Percentiles rank a stretch among this genome's conserved stretches.
These are phyloP conservation scores for Microcebus griseorufus DNA, from an alignment of 2,113 vertebrate genomes.

Conservation along the genomic window DNA sequence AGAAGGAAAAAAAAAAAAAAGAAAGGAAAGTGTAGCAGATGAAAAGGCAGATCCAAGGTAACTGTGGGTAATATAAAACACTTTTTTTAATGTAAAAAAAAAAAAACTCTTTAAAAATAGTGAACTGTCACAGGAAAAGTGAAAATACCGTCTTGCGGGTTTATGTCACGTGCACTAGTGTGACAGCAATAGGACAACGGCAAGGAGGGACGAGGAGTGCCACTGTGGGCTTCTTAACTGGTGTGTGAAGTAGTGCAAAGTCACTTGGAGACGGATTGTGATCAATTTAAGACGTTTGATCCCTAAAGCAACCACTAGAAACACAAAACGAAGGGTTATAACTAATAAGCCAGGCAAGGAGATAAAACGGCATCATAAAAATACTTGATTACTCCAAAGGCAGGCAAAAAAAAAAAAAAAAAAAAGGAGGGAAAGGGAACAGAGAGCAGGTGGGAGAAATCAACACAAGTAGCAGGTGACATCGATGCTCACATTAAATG, in stretches of 20 bases:
- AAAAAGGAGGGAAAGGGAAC: not conserved
- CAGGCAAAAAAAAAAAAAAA: no score
- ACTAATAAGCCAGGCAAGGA: not conserved
- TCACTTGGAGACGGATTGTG: not conserved
- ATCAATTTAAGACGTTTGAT: rapidly evolving
- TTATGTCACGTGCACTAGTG: rapidly evolving
- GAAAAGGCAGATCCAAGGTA: rapidly evolving
- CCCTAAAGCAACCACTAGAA: not conserved
- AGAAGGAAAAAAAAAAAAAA: no score
- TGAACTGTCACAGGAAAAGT: no score
- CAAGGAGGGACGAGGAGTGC: rapidly evolving
- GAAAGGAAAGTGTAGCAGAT: not conserved
- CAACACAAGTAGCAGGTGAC: rapidly evolving
- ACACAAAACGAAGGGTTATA: not conserved
- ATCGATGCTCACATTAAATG: rapidly evolving
- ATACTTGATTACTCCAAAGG: not conserved
- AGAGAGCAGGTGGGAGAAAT: not conserved
- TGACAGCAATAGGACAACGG: rapidly evolving
- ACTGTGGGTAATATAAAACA: no score
- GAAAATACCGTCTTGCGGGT: rapidly evolving
- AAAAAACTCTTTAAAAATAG: no score
- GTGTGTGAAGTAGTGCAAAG: rapidly evolving
- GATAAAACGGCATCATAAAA: not conserved
- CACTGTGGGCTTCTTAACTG: rapidly evolving
- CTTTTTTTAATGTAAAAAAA: no score